Percentiles rank a stretch among this genome's conserved stretches.
Conservation (phyloP, 1,140 invertebrate species). For the Choristoneura fumiferana region DNA sequence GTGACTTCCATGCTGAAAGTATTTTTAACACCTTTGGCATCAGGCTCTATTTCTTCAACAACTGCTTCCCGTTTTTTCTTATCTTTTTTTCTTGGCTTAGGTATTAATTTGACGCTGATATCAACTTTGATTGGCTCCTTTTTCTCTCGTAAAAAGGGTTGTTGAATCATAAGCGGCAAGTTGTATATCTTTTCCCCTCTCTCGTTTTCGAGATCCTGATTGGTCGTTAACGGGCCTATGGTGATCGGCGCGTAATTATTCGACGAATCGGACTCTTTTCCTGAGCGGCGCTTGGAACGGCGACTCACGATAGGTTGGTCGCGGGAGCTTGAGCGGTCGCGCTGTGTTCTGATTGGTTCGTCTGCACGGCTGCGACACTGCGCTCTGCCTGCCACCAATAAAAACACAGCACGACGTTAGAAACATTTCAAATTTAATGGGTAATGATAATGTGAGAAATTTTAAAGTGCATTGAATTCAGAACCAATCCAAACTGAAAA, state of each 20-base stretch:
- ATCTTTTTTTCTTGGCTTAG: constrained; percentile 78
- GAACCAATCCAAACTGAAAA: constrained; percentile 5
- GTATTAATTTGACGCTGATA: constrained; percentile 88
- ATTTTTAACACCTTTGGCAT: constrained; percentile 58
- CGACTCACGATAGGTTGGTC: constrained; percentile 48
- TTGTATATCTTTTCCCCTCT: constrained; percentile 75
- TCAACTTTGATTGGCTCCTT: constrained; percentile 88
- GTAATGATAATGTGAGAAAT: constrained; percentile 47
- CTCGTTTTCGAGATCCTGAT: constrained; percentile 73
- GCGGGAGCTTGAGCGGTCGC: constrained; percentile 64
- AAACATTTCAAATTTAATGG: constrained; percentile 44
- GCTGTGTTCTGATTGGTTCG: constrained; percentile 78
- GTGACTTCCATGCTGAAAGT: constrained; percentile 68
- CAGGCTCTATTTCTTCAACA: constrained; percentile 57
- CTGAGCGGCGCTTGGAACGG: constrained; percentile 59
- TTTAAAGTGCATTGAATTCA: constrained; percentile 24
- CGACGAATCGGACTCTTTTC: constrained; percentile 80
- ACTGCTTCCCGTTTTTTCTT: constrained; percentile 57
- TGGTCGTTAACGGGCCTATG: constrained; percentile 72
- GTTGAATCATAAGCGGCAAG: constrained; percentile 80
- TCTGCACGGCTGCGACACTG: constrained; percentile 73
- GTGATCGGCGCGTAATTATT: constrained; percentile 79
- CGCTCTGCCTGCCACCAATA: constrained; percentile 76
- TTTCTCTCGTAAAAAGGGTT: constrained; percentile 84
- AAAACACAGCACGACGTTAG: constrained; percentile 78